These are phyloP conservation scores for Manis javanica DNA, from an alignment of 2,797 vertebrate genomes.

Conservation along the genomic window DNA sequence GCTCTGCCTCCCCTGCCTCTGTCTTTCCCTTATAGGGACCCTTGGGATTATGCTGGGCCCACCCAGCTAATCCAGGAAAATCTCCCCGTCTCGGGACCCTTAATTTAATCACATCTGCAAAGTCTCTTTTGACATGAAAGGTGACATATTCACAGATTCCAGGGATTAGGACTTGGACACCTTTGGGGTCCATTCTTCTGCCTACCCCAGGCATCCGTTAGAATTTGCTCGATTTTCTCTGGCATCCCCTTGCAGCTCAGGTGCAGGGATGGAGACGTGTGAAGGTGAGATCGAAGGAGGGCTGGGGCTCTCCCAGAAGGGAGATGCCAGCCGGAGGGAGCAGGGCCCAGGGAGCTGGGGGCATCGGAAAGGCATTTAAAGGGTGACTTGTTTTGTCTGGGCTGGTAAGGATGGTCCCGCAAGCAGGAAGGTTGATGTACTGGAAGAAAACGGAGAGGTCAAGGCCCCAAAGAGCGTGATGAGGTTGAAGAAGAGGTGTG, in stretches of 20 bases:
- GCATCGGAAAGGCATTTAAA: neutral
- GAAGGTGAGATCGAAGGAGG: neutral
- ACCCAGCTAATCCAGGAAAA: neutral
- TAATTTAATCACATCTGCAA: neutral
- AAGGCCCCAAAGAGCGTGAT: neutral
- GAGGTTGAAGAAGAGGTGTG: neutral
- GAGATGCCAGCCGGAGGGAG: neutral
- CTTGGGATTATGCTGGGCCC: neutral
- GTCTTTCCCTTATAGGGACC: neutral
- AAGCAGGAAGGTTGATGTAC: neutral
- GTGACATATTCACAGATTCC: neutral
- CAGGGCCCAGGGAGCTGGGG: neutral
- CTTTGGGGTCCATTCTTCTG: neutral
- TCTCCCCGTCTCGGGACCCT: neutral
- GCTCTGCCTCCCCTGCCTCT: neutral
- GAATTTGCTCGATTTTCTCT: neutral
- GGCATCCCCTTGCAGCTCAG: neutral
- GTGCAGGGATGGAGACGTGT: neutral
- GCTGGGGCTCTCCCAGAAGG: neutral
- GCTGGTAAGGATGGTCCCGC: neutral
- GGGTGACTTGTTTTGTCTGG: rapidly evolving
- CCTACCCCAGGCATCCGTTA: neutral
- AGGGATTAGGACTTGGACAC: neutral
- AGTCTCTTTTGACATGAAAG: neutral
- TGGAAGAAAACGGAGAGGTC: neutral